Evolutionary conservation across 2,797 vertebrate genomes (phyloP).

Genomic region (Peromyscus attwateri): DNA sequence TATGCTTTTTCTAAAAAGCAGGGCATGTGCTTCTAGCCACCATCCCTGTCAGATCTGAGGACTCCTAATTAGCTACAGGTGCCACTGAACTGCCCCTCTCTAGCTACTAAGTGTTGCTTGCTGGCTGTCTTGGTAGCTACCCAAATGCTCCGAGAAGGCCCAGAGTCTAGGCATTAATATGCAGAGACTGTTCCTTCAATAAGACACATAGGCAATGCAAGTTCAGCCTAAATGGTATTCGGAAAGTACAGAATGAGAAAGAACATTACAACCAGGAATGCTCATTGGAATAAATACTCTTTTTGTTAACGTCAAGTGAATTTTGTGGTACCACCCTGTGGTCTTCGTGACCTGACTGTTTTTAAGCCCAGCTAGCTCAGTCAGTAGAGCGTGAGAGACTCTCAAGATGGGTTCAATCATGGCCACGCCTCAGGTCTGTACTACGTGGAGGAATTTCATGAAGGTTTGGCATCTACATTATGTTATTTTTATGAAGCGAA

Average conservation of each 20-base stretch:
- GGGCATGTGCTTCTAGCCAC: not conserved
- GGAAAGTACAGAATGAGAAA: slow-evolving; percentile 8
- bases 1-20: not conserved
- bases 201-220: not conserved
- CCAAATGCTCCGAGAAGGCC: not conserved
- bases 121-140: rapidly evolving
- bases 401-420: slow-evolving; percentile 35
- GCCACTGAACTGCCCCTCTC: not conserved
- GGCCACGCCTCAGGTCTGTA: slow-evolving; percentile 54
- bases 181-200: not conserved
- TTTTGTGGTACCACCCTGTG: not conserved
- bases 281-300: slow-evolving; percentile 67
- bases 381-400: not conserved
- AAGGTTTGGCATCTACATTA: not conserved
- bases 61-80: not conserved
- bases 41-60: not conserved
- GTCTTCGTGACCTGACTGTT: not conserved
- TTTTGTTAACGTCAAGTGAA: slow-evolving; percentile 61
- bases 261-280: not conserved
- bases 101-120: not conserved
- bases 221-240: not conserved
- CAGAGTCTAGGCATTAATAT: not conserved
- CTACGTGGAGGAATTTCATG: slow-evolving; percentile 55
- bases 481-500: slow-evolving; percentile 75
- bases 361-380: slow-evolving; percentile 10